Evolutionary conservation across 2,113 vertebrate species (phyloP), one percentile per base, ranked within the genome.

Genomic region (Sterna hirundo): DNA sequence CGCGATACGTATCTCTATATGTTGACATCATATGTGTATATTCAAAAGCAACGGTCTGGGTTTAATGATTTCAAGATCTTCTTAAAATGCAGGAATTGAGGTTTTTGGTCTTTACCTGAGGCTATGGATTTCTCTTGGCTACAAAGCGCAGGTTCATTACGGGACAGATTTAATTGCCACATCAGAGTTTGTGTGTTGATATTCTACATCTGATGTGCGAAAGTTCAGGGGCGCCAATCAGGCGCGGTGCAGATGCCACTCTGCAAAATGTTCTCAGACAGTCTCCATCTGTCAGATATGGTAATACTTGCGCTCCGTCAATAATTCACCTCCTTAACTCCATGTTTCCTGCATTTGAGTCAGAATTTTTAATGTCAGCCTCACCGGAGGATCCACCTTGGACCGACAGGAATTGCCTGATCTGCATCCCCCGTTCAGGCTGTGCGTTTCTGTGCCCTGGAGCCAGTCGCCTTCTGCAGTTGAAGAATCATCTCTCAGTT

Each of bases 241-340:
- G 60, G 90, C 83, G 36, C 12, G 10, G 64, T 74, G 88, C 96
- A 94, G 93, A 85, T 75, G 95, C 93, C 88, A 29, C 93, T 88
- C 88, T 79, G 84, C 30, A 68, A 46, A 93, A 94, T 8, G 72
- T 76, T 90, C 95, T 88, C 92, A 96, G 96, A 96, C 93, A 97
- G 95, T 5, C 95, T 91, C 95, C 96, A 97, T 95, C 94, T 97
- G 97, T 95, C 95, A 97, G 96, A 76, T 75, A 94, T 30, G 87
- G 87, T 52, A 93, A 97, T 90, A n/a, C 61, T 51, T 30, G 51
- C 6, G n/a, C 32, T 34, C 71, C 93, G 85, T 86, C 95, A 83
- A 89, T 81, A 96, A 66, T 58, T 71, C 27, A 74, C 54, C 76
- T 80, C 93, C 80, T 68, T 66, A 90, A 34, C 66, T 94, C 93